Percentiles rank a stretch among this genome's conserved stretches.
Conservation (phyloP, 2,888 invertebrate genomes). For the Netelia virgata region DNA sequence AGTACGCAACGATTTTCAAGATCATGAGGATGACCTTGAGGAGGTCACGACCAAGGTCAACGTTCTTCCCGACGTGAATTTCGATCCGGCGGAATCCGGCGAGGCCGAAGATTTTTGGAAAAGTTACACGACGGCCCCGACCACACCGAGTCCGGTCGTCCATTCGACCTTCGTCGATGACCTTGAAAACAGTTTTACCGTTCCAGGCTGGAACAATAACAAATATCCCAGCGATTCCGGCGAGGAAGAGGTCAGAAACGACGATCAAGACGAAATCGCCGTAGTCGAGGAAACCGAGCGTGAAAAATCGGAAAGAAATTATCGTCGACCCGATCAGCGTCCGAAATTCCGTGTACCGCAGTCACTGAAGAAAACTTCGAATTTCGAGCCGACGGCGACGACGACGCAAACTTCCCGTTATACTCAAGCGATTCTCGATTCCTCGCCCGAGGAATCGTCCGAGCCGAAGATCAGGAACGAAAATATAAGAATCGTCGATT, state of each 20-base stretch:
- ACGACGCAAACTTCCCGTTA: constrained; percentile 41
- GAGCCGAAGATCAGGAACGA: constrained; percentile 54
- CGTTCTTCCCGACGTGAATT: neutral
- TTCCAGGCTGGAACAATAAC: neutral
- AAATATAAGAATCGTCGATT: constrained; percentile 52
- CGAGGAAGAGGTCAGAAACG: neutral
- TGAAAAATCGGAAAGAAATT: constrained; percentile 37
- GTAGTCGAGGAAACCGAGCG: neutral
- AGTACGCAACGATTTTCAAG: constrained; percentile 4
- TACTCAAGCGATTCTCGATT: constrained; percentile 64
- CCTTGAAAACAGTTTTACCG: constrained; percentile 16
- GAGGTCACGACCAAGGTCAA: constrained; percentile 24
- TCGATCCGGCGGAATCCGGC: neutral
- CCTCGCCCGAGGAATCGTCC: constrained; percentile 71
- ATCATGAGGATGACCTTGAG: constrained; percentile 32
- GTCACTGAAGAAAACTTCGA: constrained; percentile 58
- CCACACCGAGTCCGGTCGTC: constrained; percentile 38
- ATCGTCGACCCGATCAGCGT: constrained; percentile 66
- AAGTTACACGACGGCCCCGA: constrained; percentile 69
- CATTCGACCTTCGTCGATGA: constrained; percentile 30
- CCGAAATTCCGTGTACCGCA: constrained; percentile 71
- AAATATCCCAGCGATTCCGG: neutral
- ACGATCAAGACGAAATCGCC: neutral
- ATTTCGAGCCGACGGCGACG: constrained; percentile 48
- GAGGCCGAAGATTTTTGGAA: constrained; percentile 75